A percentile compares a stretch with the other conserved stretches of the same genome.
These are phyloP conservation scores for Ranitomeya variabilis DNA, from an alignment of 2,113 vertebrate species.

Conservation along the genomic window DNA sequence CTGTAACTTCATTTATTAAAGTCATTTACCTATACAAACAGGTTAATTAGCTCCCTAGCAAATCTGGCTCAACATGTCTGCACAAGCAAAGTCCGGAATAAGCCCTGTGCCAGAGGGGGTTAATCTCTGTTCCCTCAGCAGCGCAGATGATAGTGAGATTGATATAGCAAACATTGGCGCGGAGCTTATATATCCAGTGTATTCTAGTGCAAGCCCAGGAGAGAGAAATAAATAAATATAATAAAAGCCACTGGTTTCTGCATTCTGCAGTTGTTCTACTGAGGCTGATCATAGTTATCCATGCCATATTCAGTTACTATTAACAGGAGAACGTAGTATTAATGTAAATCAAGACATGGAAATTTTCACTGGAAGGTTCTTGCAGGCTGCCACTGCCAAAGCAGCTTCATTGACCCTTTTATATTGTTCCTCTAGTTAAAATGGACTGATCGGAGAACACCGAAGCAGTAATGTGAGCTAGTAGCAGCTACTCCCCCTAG, in stretches of 20 bases:
- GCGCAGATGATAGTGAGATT: slow-evolving; percentile 33
- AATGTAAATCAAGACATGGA: not conserved
- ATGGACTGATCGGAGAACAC: too few relatives aligned
- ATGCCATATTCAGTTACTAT: not conserved
- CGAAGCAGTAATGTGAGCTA: too few relatives aligned
- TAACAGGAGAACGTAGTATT: not conserved
- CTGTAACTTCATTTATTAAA: not conserved
- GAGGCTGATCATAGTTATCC: not conserved
- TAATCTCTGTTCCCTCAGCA: not conserved
- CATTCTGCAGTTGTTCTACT: not conserved
- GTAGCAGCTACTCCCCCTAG: too few relatives aligned
- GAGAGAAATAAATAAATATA: not conserved
- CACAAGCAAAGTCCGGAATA: not conserved
- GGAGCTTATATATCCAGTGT: slow-evolving; percentile 1
- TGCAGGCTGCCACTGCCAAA: too few relatives aligned
- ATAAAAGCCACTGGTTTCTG: not conserved
- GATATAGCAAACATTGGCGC: slow-evolving; percentile 22
- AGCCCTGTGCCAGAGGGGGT: not conserved
- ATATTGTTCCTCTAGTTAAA: too few relatives aligned
- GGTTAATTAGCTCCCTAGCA: not conserved
- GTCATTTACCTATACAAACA: not conserved
- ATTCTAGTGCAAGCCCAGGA: not conserved
- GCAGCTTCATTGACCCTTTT: too few relatives aligned
- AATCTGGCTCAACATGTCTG: not conserved
- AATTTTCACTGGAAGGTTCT: too few relatives aligned